Evolutionary conservation across 2,888 invertebrate species (phyloP), one percentile per base, ranked within the genome.

Genomic region (Trichopoda pennipes): DNA sequence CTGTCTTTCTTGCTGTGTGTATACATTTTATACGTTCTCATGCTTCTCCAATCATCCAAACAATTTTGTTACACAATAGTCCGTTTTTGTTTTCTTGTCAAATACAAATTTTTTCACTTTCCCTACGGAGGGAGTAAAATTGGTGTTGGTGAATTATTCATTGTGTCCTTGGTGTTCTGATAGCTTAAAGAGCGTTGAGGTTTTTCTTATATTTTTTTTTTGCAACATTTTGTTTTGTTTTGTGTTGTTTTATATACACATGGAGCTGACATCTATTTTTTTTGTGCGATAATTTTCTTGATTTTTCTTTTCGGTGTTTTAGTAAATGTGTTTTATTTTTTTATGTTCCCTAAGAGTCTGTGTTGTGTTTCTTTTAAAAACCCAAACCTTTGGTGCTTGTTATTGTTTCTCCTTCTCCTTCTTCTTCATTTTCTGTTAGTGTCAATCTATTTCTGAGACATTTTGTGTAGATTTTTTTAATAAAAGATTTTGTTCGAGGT

Each of bases 81-180:
- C 51, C 55, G 49, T 44, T 51, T 63, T 70, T 64, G 28, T 28
- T 58, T 75, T 28, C 49, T 35, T 64, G 51, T 23, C 58, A 75
- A 58, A 42, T 51, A 66, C 66, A 66, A 17, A 38, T 35, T 28
- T 21, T 35, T 4, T 19, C 7, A 12, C 16, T 21, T 61, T 7
- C 6, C 17, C 28, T 3, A 1, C 12, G n/a, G 9, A 28, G 60
- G 17, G 21, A 42, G 56, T 6, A 44, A 16, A 12, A 16, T 12
- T 12, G 38, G 12, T 38, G 38, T 38, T 38, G 38, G 38, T 12
- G 38, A 38, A 38, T 12, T 12, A 38, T 38, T 38, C 12, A 38
- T 42, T 32, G 12, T 63, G 32, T 60, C 14, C 44, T 51, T 35
- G 64, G 32, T 53, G 35, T 61, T 51, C 42, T 60, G 42, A 66